Conservation (phyloP, 2,888 invertebrate species). For the Amblyjoppa fuscipennis region DNA sequence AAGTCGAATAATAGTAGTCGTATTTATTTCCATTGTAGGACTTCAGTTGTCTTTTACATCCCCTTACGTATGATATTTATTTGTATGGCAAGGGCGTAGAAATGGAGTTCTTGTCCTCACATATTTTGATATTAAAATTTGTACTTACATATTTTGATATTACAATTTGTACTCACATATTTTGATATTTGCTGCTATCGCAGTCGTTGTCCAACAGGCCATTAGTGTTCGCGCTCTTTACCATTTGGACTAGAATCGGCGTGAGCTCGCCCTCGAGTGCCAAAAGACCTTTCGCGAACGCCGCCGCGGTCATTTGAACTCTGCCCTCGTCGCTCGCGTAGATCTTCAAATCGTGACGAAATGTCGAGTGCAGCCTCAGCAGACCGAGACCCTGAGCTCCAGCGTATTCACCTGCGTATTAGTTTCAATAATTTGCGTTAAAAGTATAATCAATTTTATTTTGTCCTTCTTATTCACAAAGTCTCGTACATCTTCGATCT, state of each 20-base stretch:
- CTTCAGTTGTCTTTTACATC: too few relatives aligned
- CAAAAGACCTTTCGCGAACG: conserved; percentile 98
- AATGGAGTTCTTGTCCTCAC: too few relatives aligned
- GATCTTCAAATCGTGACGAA: conserved; percentile 99
- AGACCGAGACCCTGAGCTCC: conserved; percentile 98
- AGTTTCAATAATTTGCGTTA: conserved; percentile 39
- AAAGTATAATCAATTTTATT: conserved; percentile 26
- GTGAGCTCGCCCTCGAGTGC: conserved; percentile 99
- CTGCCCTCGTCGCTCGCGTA: conserved; percentile 99
- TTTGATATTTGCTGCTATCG: conserved; percentile 97
- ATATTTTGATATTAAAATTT: too few relatives aligned
- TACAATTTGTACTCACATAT: conserved; percentile 89
- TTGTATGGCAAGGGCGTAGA: too few relatives aligned
- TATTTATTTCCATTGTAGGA: too few relatives aligned
- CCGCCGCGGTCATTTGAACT: conserved; percentile 99
- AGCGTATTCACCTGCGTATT: conserved; percentile 90
- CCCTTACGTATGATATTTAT: too few relatives aligned
- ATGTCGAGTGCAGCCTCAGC: conserved; percentile 98
- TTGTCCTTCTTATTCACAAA: neutral
- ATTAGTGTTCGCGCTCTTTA: conserved; percentile 99
- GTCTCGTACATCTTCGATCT: neutral
- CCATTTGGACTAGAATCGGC: conserved; percentile 99
- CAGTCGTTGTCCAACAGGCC: conserved; percentile 99
- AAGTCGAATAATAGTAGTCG: too few relatives aligned
- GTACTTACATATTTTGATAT: too few relatives aligned